Evolutionary conservation across 2,797 vertebrate species (phyloP).

Genomic region (Sebastes umbrosus): DNA sequence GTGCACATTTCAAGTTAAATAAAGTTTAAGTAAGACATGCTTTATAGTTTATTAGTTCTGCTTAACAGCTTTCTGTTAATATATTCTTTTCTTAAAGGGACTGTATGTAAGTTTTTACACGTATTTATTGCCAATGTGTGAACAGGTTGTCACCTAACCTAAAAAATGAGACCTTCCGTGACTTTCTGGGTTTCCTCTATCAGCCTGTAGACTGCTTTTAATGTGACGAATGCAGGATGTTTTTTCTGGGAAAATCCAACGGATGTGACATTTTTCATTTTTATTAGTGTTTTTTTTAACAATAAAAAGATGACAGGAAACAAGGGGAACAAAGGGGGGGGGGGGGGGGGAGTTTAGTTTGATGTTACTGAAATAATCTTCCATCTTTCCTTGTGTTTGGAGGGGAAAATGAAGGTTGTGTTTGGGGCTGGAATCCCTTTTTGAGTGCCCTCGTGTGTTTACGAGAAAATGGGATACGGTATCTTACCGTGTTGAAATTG

Average conservation of each 20-base stretch:
- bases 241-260: no score
- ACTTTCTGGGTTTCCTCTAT: no score
- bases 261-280: background rate
- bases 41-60: background rate
- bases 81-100: background rate
- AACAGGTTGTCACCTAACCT: no score
- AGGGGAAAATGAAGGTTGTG: background rate
- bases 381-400: background rate
- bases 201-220: no score
- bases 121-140: no score
- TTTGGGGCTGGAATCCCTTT: background rate
- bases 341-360: rapidly evolving
- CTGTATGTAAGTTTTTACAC: no score
- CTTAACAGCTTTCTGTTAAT: background rate
- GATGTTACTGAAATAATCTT: background rate
- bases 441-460: background rate
- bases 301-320: background rate
- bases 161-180: no score
- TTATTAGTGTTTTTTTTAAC: background rate
- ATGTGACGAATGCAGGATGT: no score
- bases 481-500: slow-evolving; percentile 94
- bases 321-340: background rate
- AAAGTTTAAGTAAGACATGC: background rate
- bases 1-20: background rate
- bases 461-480: background rate